Evolutionary conservation across 2,797 vertebrate species (phyloP), one percentile per base, ranked within the genome.

Genomic region (Menidia menidia): DNA sequence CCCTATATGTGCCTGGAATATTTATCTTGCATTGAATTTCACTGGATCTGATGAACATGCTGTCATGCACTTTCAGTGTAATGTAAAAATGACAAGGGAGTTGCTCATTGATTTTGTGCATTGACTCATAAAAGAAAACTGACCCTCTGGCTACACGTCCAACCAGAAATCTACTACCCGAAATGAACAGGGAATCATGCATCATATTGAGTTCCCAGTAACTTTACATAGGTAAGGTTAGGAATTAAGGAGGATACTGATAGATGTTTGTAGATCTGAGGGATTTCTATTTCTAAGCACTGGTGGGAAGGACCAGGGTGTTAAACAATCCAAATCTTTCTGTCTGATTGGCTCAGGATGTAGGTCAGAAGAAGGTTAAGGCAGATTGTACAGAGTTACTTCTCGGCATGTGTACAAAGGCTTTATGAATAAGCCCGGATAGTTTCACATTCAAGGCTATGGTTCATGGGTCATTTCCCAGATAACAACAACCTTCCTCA

Each of bases 321-420:
- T 80, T 50, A 33, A 68, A 68, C 63, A 71, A 50, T 73, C 71
- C 70, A 78, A 84, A 84, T 82, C 61, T 67, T 79, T 81, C 59
- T 6, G 10, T 52, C 66, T 76, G 81, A 88, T 87, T 86, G 78
- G 81, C 60, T 74, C 19, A 44, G 65, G 66, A 90, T 87, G 58
- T 88, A 87, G 86, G 88, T 89, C 89, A 88, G 58, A 65, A 75
- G 68, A 78, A 78, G 64, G 78, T 76, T 68, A 71, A 83, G 58
- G 68, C 51, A 77, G 78, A 83, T 82, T 81, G 58, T 69, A 54
- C 72, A 65, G 60, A 61, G 51, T 66, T 75, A 56, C 53, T 65
- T 55, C 41, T 70, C 61, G 57, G 39, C 3, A 31, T 71, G 62
- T 19, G 7, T 67, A 33, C 60, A 25, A 33, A 56, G 75, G 41